Evolutionary conservation across 2,888 invertebrate genomes (phyloP).

Genomic region (Folsomia candida): DNA sequence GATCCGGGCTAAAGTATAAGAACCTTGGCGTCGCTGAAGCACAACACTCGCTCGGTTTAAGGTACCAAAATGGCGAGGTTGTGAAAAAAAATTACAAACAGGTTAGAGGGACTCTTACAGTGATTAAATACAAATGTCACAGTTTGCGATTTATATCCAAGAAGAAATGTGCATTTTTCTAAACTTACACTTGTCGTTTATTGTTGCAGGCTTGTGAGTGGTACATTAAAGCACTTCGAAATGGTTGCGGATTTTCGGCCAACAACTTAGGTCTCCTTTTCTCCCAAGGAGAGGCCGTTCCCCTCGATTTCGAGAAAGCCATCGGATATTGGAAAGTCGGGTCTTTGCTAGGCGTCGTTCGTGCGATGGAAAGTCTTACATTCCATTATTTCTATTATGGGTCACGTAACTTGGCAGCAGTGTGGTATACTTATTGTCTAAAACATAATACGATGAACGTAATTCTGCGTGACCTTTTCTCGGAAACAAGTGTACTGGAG

Average conservation of each 20-base stretch:
- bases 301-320: background rate
- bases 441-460: too few species aligned
- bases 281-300: background rate
- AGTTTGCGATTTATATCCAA: too few species aligned
- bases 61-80: conserved; percentile 6
- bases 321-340: background rate
- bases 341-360: background rate
- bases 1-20: background rate
- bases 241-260: background rate
- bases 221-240: background rate
- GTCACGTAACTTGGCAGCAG: too few species aligned
- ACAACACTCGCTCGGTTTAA: conserved; percentile 19
- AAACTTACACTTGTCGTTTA: too few species aligned
- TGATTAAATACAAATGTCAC: too few species aligned
- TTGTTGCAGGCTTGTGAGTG: background rate
- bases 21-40: conserved; percentile 23
- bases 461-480: too few species aligned
- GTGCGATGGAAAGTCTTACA: background rate
- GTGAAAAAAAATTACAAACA: background rate
- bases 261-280: background rate
- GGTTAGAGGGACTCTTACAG: conserved; percentile 11
- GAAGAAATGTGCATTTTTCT: too few species aligned
- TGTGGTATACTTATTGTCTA: too few species aligned
- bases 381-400: too few species aligned
- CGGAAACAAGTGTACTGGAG: too few species aligned